Evolutionary conservation across 92 coral and sea anemone genomes (phyloP), one percentile per base, ranked within the genome.

Genomic region (Phenganax stokvisi): DNA sequence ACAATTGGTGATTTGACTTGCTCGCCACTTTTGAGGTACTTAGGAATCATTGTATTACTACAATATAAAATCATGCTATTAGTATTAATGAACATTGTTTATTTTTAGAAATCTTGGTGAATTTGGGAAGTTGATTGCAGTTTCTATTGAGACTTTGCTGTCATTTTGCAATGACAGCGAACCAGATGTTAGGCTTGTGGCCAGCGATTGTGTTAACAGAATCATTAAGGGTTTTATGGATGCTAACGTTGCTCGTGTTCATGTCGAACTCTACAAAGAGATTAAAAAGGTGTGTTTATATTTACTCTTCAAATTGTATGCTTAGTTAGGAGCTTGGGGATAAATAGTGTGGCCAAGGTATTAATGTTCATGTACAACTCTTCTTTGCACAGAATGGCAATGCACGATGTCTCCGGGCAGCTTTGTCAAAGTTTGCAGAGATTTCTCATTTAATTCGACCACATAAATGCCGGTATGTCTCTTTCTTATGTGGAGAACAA

Each of bases 191-290:
- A 85, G 99, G 54, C 88, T 91, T 58, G 99, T 92, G 52, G 99
- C 99, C 56, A 96, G 99, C 56, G 99, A 96, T 67, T 85, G 90
- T 12, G 85, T 96, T 6, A 92, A 96, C 57, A 87, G 89, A 75
- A 92, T 96, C 54, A 88, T 90, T 80, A 96, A 92, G 98, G 97
- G 93, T n/a, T 79, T 91, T 59, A 80, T 94, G 87, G 97, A 94
- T 79, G 74, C 91, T 37, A 90, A 87, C 77, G 74, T 90, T 72
- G 93, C 91, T 17, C 89, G 98, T 57, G 75, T 94, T 37, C 92
- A 88, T 68, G 98, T 94, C 31, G 98, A 94, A 84, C 87, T 94
- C 51, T 94, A 94, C 79, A 94, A 92, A 79, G 97, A 91, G 85
- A 92, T 94, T 4, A 94, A 94, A 82, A 91, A 92, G 98, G 98